Base-by-base conservation (phyloP, 2,797 vertebrate species). In the Xiphophorus birchmanni region DNA sequence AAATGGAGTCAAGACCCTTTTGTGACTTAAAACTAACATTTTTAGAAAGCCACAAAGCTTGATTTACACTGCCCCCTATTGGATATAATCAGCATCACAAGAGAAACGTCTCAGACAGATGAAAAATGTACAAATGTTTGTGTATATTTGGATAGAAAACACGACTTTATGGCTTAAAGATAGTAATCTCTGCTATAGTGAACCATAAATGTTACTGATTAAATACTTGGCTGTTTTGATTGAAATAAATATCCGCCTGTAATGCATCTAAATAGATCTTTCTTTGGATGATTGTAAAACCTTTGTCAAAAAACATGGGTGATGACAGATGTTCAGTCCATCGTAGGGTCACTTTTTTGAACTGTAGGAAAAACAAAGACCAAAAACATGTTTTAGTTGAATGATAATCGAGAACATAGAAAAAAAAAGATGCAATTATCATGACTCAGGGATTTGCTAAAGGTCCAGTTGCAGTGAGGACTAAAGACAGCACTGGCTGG, bases 51-150 rank as follows among this genome's bases (percentile, higher is more conserved):
- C 40, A 6, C 7, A 18, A 82, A 67, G 17, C 29, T 87, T 86
- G 74, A 82, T 47, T 42, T 88, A 23, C 80, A 77, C 88, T 89
- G 89, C 88, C 88, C 75, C 73, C 92, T 76, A 80, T 73, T 92
- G 93, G 82, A 80, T 6, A 12, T 1, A 29, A 56, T 17, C 26
- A 40, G 47, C 60, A 81, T 44, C 81, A 40, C 83, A 84, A 5
- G 10, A n/a, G 5, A 13, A 6, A 29, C 1, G 6, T 56, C 26
- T 42, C 5, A 5, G 3, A 35, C n/a, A 2, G 47, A 21, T 26
- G 44, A 29, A 21, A 1, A 52, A 74, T 23, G 10, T 21, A 4
- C 17, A 29, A 21, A 12, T 17, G n/a, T 37, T 37, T 8, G 18
- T 13, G 15, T 44, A 21, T 1, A 21, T 67, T 35, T 37, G 35